Evolutionary conservation across 2,797 vertebrate genomes (phyloP), one percentile per base, ranked within the genome.

Genomic region (Acanthurus leucopareius): DNA sequence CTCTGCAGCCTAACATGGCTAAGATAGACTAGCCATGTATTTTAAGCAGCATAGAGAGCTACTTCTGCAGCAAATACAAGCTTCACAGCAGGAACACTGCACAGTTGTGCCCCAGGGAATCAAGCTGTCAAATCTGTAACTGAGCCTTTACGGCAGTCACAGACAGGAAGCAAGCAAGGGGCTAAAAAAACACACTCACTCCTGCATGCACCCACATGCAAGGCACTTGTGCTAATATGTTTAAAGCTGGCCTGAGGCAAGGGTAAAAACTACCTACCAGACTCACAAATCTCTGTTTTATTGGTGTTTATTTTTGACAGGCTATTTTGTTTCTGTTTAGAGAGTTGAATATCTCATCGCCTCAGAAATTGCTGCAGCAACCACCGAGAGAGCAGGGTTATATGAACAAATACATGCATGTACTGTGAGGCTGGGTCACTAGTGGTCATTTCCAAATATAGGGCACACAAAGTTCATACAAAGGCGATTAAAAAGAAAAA

Each of bases 291-390:
- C 73, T 62, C 53, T 38, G 57, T 49, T 88, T 86, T 89, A 90
- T 84, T 83, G 80, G 69, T 38, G 60, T 84, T 71, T 77, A 35
- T n/a, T n/a, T n/a, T n/a, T 44, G 70, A 80, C 83, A 80, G 73
- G 81, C 61, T 67, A 2, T 10, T 49, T 42, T 14, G 56, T 73
- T 69, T 75, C 69, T 76, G 77, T 80, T 91, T 58, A 62, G 75
- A 85, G 77, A 88, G 69, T 48, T n/a, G 25, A 89, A 69, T 75
- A 56, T 73, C 78, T 86, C 77, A 87, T 91, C 75, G 69, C 71
- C 57, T 57, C 54, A 53, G 73, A 71, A 63, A 84, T 88, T 82
- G 79, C 53, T 6, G 73, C 62, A 7, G 57, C 66, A 63, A 67
- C 56, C 69, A 5, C 64, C 56, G 65, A 78, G 67, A 72, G 66